A percentile compares a stretch with the other conserved stretches of the same genome.
phyloP scores from a whole-genome alignment of 2,113 vertebrate genomes.

The Planiliza haematocheilus region DNA sequence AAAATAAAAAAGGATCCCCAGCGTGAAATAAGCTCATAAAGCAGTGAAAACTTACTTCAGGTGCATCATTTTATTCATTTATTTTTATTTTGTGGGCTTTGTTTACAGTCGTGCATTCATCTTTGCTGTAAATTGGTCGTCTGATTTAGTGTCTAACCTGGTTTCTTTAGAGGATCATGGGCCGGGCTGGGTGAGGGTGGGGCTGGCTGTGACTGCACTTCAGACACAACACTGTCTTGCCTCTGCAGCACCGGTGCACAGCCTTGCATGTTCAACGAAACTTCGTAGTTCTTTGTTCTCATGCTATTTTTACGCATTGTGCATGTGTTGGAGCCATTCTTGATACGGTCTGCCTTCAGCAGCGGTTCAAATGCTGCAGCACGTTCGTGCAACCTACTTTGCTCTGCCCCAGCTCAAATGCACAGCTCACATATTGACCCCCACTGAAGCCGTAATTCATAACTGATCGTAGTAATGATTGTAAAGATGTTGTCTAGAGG shows the following conservation, averaged over 20 bases:
- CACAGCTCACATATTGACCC: conserved; percentile 8
- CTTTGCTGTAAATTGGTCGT: not conserved
- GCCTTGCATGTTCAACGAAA: conserved; percentile 40
- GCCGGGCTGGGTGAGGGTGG: too few relatives aligned
- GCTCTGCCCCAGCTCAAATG: not conserved
- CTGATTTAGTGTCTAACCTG: too few relatives aligned
- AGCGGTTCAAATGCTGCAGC: not conserved
- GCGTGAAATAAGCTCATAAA: not conserved
- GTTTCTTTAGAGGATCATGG: too few relatives aligned
- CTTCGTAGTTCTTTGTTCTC: not conserved
- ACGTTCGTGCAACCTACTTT: not conserved
- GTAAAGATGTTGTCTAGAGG: not conserved
- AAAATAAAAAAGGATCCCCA: too few relatives aligned
- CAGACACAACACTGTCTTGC: conserved; percentile 27
- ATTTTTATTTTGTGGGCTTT: too few relatives aligned
- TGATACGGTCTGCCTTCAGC: not conserved
- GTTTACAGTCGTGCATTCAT: not conserved
- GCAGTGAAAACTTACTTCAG: too few relatives aligned
- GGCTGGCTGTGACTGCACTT: not conserved
- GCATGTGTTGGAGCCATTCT: not conserved
- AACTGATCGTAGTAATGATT: conserved; percentile 1
- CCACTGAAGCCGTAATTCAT: not conserved
- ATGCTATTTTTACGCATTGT: conserved; percentile 11
- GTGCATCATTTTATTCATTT: too few relatives aligned
- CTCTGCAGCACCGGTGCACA: conserved; percentile 29